Evolutionary conservation across 2,797 vertebrate genomes (phyloP).

Genomic region (Holocentrus rufus): DNA sequence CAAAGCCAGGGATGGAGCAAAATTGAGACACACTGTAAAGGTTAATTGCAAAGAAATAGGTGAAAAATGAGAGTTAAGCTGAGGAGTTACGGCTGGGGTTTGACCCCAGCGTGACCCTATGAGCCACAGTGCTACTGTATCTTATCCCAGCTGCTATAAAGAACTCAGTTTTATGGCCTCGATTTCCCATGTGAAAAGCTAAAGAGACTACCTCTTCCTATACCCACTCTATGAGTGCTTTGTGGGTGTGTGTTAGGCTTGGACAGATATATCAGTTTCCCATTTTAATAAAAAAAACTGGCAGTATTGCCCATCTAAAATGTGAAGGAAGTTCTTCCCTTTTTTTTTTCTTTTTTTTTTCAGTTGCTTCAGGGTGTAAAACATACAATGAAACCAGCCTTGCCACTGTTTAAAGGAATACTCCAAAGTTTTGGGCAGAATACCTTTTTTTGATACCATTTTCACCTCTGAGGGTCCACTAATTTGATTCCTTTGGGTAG

Average conservation of each 20-base stretch:
- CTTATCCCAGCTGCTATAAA: conserved; percentile 43
- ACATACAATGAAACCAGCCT: too few relatives aligned
- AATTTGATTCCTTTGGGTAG: too few relatives aligned
- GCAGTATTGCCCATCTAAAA: too few relatives aligned
- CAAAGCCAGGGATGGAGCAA: conserved; percentile 8
- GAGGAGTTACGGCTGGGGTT: conserved; percentile 52
- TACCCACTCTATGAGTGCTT: conserved; percentile 1
- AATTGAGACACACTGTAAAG: conserved; percentile 29
- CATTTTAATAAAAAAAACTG: too few relatives aligned
- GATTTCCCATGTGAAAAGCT: conserved; percentile 54
- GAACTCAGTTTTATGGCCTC: conserved; percentile 56
- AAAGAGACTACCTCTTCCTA: conserved; percentile 31
- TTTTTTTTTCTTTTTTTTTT: too few relatives aligned
- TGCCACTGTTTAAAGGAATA: too few relatives aligned
- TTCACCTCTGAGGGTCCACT: too few relatives aligned
- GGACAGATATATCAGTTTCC: not conserved
- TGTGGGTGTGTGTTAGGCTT: not conserved
- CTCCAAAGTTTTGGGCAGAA: too few relatives aligned
- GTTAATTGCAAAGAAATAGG: conserved; percentile 48
- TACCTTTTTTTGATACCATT: too few relatives aligned
- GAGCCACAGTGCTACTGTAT: conserved; percentile 58
- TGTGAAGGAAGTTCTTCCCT: too few relatives aligned
- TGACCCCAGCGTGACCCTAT: conserved; percentile 37
- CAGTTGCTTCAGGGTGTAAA: too few relatives aligned
- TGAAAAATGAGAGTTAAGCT: conserved; percentile 53